These are phyloP conservation scores for Pelvicachromis taeniatus DNA, from an alignment of 2,113 vertebrate genomes.

Conservation along the genomic window DNA sequence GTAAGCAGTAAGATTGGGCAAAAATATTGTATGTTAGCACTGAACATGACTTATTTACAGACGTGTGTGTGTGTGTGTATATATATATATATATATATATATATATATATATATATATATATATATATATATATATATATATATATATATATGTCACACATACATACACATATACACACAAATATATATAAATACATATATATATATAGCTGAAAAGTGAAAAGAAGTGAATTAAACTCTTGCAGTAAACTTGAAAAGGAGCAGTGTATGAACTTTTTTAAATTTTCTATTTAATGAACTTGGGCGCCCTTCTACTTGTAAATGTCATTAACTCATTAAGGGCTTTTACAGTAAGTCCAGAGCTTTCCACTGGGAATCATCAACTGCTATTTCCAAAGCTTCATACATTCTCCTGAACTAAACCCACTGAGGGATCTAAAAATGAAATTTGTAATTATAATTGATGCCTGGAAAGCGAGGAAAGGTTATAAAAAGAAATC, in stretches of 20 bases:
- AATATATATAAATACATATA: accelerated
- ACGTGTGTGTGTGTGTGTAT: too few species aligned
- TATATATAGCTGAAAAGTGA: background rate
- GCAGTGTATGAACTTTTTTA: background rate
- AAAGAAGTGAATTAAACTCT: background rate
- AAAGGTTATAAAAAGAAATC: background rate
- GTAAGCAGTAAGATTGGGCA: too few species aligned
- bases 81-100: too few species aligned
- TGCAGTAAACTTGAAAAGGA: background rate
- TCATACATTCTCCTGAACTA: background rate
- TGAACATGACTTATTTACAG: too few species aligned
- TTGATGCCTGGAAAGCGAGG: background rate
- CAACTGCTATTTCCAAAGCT: background rate
- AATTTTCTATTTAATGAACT: background rate
- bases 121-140: accelerated
- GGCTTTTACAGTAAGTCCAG: background rate
- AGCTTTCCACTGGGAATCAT: background rate
- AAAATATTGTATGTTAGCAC: too few species aligned
- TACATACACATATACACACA: too few species aligned
- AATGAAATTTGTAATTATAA: background rate
- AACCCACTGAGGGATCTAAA: background rate
- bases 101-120: too few species aligned
- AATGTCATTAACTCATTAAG: background rate
- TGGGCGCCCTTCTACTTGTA: background rate
- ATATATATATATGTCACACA: accelerated